phyloP scores from a whole-genome alignment of 2,888 invertebrate species.

The Acronicta leporina region DNA sequence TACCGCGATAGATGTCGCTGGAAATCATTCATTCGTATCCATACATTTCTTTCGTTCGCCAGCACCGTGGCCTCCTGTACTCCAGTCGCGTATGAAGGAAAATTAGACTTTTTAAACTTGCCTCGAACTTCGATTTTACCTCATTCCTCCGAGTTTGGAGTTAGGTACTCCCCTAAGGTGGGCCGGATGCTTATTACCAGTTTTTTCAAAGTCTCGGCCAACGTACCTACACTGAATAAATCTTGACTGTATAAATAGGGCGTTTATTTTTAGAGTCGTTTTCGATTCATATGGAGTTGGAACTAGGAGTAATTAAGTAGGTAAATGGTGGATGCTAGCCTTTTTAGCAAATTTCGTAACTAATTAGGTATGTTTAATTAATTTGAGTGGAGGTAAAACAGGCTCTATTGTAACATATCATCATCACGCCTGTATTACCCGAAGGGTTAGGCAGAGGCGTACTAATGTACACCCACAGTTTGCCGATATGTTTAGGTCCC shows the following conservation, averaged over 20 bases:
- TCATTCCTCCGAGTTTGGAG: conserved; percentile 75
- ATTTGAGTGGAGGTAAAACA: too few relatives aligned
- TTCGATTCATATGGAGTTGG: neutral
- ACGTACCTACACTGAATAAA: conserved; percentile 20
- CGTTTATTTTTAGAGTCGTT: neutral
- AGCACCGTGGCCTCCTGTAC: conserved; percentile 71
- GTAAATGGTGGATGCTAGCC: too few relatives aligned
- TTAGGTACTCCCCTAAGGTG: conserved; percentile 76
- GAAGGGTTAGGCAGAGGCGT: too few relatives aligned
- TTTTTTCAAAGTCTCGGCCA: conserved; percentile 48
- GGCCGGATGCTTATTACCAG: conserved; percentile 73
- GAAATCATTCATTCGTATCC: conserved; percentile 49
- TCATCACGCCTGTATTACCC: too few relatives aligned
- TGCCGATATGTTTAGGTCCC: too few relatives aligned
- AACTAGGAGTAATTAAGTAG: too few relatives aligned
- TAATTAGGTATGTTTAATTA: too few relatives aligned
- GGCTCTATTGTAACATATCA: too few relatives aligned
- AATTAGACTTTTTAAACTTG: conserved; percentile 88
- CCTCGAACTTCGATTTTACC: conserved; percentile 84
- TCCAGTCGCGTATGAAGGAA: conserved; percentile 86
- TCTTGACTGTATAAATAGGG: conserved; percentile 17
- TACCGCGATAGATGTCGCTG: neutral
- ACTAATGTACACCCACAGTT: too few relatives aligned
- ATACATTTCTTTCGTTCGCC: conserved; percentile 37
- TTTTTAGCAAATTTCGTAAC: too few relatives aligned